Evolutionary conservation across 2,888 invertebrate genomes (phyloP), one percentile per base, ranked within the genome.

Genomic region (Rotaria socialis): DNA sequence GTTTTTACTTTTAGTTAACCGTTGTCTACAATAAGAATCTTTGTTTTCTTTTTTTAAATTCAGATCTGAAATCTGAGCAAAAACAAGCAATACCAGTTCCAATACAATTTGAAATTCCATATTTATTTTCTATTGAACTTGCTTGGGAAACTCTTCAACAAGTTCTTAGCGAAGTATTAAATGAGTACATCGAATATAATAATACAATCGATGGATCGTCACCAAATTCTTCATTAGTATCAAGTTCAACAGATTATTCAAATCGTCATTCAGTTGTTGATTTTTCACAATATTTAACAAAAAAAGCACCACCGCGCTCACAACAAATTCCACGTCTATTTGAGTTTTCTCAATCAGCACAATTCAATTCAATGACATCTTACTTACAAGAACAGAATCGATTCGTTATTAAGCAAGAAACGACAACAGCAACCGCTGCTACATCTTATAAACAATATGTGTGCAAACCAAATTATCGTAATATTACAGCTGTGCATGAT

Each of bases 381-480:
- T 80, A 80, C 47, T 80, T 80, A 47, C 80, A 80, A 80, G 80
- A 80, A 47, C 80, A 80, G n/a, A 80, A 80, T 80, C 80, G 80
- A 43, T 80, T 80, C 47, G 43, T 35, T 11, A 43, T 47, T 4
- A 47, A 43, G 47, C 80, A 43, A 16, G 52, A 50, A 60, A 60
- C 56, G 41, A 58, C 56, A 86, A 84, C 86, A 84, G 50, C 67
- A 56, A 7, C 80, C 19, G 19, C n/a, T 41, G 41, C 80, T 14
- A 80, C 80, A n/a, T 8, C 47, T n/a, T 86, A 85, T 84, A 86
- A 86, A 80, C 85, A 80, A 85, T 80, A 85, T n/a, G 86, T 86
- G 24, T 86, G 86, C 16, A 85, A 85, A 60, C 86, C 86, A 50
- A 85, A 86, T 55, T 85, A 85, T 50, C 43, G 85, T 41, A 86